Conservation (phyloP, 2,113 vertebrate species). For the Puntigrus tetrazona region DNA sequence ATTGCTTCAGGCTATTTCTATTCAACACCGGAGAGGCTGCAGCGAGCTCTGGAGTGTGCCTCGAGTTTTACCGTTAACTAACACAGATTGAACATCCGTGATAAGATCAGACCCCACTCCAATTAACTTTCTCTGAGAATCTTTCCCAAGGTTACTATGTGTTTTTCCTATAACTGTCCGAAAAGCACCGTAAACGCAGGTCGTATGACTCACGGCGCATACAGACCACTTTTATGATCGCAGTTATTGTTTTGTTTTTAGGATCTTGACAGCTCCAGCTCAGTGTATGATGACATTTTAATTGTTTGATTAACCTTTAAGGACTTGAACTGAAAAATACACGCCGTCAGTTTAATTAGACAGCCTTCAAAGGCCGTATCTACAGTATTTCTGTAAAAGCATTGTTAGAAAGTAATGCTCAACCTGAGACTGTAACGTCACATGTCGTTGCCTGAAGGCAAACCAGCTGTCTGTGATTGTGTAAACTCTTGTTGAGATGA, state of each 20-base stretch:
- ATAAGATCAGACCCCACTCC: constrained; percentile 35
- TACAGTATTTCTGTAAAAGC: not conserved
- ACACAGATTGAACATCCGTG: constrained; percentile 22
- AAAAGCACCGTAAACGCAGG: not conserved
- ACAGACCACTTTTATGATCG: not conserved
- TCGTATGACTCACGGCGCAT: not conserved
- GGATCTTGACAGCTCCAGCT: not conserved
- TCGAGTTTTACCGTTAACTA: constrained; percentile 33
- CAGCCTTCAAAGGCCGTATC: not conserved
- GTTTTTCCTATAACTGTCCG: not conserved
- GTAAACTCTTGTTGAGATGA: not conserved
- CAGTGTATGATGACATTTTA: not conserved
- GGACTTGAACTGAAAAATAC: too few species aligned
- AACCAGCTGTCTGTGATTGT: constrained; percentile 18
- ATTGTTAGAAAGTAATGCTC: not conserved
- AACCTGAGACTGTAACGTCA: not conserved
- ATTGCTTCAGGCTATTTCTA: constrained; percentile 54
- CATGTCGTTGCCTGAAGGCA: constrained; percentile 4
- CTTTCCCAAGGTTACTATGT: constrained; percentile 15
- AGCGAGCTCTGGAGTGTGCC: constrained; percentile 38
- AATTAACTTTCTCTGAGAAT: constrained; percentile 13
- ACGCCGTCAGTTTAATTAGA: not conserved
- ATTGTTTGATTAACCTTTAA: not conserved
- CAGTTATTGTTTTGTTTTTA: not conserved
- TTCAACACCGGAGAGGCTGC: constrained; percentile 42